Conservation (phyloP, 92 coral and sea anemone species). For the Plumapathes pennacea region DNA sequence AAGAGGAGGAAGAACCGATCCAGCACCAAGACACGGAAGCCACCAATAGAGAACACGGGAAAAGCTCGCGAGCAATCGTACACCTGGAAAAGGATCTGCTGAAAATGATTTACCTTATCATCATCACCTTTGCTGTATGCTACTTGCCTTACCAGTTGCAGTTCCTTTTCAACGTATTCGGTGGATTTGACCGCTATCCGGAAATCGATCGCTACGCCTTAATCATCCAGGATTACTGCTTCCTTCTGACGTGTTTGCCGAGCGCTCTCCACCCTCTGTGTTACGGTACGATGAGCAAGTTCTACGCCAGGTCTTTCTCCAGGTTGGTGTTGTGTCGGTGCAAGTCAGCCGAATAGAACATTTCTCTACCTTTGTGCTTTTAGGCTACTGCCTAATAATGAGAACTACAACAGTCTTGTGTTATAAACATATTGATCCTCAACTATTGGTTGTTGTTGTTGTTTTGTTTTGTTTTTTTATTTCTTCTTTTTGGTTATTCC, state of each 20-base stretch:
- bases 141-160: constrained; percentile 53
- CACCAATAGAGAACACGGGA: constrained; percentile 1
- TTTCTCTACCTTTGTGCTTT: no score
- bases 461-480: no score
- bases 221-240: constrained; percentile 16
- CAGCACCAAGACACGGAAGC: constrained; percentile 1
- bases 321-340: constrained; percentile 27
- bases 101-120: constrained; percentile 48
- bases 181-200: constrained; percentile 18
- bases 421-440: no score
- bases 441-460: no score
- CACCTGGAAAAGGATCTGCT: constrained; percentile 45
- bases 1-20: background rate
- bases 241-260: constrained; percentile 52
- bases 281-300: constrained; percentile 63
- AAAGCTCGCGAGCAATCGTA: background rate
- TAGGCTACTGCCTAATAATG: no score
- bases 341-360: no score
- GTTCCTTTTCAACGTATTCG: constrained; percentile 39
- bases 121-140: constrained; percentile 30
- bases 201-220: constrained; percentile 1
- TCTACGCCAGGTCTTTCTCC: constrained; percentile 55
- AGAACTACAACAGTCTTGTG: no score
- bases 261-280: constrained; percentile 59
- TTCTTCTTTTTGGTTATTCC: no score